Conservation (phyloP, 2,113 vertebrate genomes). For the Microtus ochrogaster region DNA sequence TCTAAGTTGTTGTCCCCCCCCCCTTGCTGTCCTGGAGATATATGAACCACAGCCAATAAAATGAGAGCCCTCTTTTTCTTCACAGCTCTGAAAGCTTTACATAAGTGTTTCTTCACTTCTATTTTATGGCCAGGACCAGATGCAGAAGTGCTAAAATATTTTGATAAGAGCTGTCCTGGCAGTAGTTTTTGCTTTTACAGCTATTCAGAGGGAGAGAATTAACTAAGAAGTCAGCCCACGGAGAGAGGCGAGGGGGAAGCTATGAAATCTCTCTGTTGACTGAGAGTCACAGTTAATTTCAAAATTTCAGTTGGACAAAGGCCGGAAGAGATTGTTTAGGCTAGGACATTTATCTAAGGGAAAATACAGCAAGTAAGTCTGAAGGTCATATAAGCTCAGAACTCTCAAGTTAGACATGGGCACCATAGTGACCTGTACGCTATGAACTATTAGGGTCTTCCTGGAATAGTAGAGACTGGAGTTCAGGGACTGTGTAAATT, state of each 20-base stretch:
- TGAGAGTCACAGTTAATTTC: conserved; percentile 55
- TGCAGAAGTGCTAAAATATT: conserved; percentile 84
- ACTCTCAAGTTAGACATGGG: not conserved
- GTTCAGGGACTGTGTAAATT: not conserved
- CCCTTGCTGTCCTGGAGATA: conserved; percentile 78
- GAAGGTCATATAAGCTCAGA: conserved; percentile 16
- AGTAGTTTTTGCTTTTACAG: conserved; percentile 76
- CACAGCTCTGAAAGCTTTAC: conserved; percentile 78
- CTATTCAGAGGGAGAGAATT: conserved; percentile 75
- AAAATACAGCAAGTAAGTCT: conserved; percentile 22
- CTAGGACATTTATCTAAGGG: not conserved
- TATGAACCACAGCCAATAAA: conserved; percentile 76
- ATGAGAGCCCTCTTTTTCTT: conserved; percentile 72
- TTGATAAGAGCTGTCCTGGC: conserved; percentile 82
- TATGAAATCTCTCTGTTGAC: conserved; percentile 60
- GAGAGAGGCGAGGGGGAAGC: not conserved
- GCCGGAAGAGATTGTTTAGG: conserved; percentile 42
- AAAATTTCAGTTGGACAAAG: conserved; percentile 47
- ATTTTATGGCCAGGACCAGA: conserved; percentile 81
- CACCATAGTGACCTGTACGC: not conserved
- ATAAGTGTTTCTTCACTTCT: conserved; percentile 83
- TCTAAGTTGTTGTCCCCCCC: conserved; percentile 43
- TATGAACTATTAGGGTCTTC: not conserved
- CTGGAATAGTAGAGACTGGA: not conserved
- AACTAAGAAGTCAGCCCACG: conserved; percentile 73